Evolutionary conservation across 2,888 invertebrate genomes (phyloP).

Genomic region (Drosophila austrosaltans): DNA sequence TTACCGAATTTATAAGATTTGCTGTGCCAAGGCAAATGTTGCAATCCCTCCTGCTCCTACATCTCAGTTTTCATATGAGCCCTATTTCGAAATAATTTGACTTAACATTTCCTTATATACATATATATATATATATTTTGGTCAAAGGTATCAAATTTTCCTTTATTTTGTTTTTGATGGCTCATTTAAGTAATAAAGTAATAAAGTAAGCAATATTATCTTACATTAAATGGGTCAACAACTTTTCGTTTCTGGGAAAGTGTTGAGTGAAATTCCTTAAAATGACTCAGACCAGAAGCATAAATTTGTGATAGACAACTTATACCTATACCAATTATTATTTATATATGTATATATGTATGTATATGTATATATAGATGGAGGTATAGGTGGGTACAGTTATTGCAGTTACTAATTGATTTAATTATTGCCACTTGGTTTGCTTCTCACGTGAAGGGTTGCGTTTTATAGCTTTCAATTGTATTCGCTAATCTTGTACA

Average conservation of each 20-base stretch:
- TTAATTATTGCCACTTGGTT: slow-evolving; percentile 36
- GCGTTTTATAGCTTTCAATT: slow-evolving; percentile 7
- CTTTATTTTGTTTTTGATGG: slow-evolving; percentile 15
- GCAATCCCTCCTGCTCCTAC: slow-evolving; percentile 7
- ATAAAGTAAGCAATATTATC: slow-evolving; percentile 41
- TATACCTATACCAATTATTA: background rate
- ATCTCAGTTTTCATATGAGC: slow-evolving; percentile 25
- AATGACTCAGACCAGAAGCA: slow-evolving; percentile 48
- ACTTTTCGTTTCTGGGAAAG: slow-evolving; percentile 42
- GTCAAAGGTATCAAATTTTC: slow-evolving; percentile 45
- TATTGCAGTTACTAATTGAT: slow-evolving; percentile 5
- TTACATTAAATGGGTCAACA: slow-evolving; percentile 67
- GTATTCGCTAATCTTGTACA: slow-evolving; percentile 42
- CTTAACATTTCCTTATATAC: background rate
- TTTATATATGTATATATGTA: background rate
- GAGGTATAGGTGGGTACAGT: slow-evolving; percentile 7
- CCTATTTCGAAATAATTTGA: slow-evolving; percentile 29
- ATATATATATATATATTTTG: slow-evolving; percentile 34
- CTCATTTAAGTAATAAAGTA: slow-evolving; percentile 17
- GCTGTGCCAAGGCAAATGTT: background rate
- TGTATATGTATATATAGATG: slow-evolving; percentile 1
- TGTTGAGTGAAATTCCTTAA: slow-evolving; percentile 29
- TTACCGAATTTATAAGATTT: too few relatives aligned
- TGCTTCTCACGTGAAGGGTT: slow-evolving; percentile 37
- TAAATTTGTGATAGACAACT: background rate